Conservation (phyloP, 2,113 vertebrate genomes). For the Phrynocephalus versicolor region DNA sequence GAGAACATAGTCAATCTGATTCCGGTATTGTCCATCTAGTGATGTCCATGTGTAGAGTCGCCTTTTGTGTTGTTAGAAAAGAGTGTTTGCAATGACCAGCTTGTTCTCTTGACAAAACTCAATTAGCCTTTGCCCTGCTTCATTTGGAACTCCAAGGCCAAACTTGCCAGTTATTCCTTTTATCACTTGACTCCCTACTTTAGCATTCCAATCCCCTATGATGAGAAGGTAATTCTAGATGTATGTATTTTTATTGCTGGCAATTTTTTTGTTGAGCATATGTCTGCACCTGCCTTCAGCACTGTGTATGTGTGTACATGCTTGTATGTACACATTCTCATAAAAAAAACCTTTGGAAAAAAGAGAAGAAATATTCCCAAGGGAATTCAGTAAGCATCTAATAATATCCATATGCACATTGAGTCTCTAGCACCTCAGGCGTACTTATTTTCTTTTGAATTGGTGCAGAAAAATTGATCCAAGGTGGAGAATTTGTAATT, state of each 20-base stretch:
- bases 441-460: conserved; percentile 89
- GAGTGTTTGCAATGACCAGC: too few relatives aligned
- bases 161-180: too few relatives aligned
- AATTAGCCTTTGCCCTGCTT: too few relatives aligned
- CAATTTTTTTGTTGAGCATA: not conserved
- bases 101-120: too few relatives aligned
- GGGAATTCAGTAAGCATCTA: conserved; percentile 74
- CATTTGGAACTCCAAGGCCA: too few relatives aligned
- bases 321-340: not conserved
- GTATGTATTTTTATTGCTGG: not conserved
- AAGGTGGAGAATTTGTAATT: conserved; percentile 96
- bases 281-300: not conserved
- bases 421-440: conserved; percentile 88
- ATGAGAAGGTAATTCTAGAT: not conserved
- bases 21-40: too few relatives aligned
- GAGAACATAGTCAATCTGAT: too few relatives aligned
- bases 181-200: too few relatives aligned
- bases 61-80: too few relatives aligned
- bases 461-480: conserved; percentile 95
- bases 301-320: not conserved
- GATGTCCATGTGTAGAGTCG: too few relatives aligned
- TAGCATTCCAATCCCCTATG: too few relatives aligned
- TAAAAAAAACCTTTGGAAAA: conserved; percentile 39
- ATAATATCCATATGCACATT: conserved; percentile 89
- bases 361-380: conserved; percentile 55